These are phyloP conservation scores for Antennarius maculatus DNA, from an alignment of 2,797 vertebrate genomes.

Conservation along the genomic window DNA sequence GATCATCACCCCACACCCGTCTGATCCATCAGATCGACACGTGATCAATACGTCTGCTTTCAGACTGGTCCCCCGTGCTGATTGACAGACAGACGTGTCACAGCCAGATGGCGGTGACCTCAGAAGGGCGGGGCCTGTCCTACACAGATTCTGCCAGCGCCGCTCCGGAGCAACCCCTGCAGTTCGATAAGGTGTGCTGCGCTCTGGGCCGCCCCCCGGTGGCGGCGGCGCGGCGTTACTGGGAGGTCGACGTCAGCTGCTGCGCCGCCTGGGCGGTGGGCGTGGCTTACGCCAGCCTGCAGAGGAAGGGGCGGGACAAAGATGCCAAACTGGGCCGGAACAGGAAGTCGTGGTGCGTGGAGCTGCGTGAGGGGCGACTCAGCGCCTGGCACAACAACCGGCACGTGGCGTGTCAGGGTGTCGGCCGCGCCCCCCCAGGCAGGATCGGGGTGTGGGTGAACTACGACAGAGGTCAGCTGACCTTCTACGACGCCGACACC, in stretches of 20 bases:
- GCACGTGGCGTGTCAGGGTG: constrained; percentile 48
- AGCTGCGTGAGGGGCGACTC: constrained; percentile 65
- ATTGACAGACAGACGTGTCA: constrained; percentile 77
- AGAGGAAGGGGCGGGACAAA: constrained; percentile 78
- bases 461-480: constrained; percentile 73
- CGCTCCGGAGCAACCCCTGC: constrained; percentile 61
- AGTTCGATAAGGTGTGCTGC: constrained; percentile 80
- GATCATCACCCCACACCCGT: too few relatives aligned
- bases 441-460: constrained; percentile 77
- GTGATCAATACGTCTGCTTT: neutral
- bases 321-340: constrained; percentile 78
- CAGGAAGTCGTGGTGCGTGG: constrained; percentile 81
- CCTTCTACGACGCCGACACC: constrained; percentile 74
- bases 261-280: constrained; percentile 80
- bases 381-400: constrained; percentile 79
- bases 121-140: constrained; percentile 60
- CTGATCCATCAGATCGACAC: too few relatives aligned
- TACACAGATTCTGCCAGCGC: constrained; percentile 37
- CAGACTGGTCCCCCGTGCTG: constrained; percentile 65
- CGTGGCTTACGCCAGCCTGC: constrained; percentile 68
- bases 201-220: constrained; percentile 66
- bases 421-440: constrained; percentile 15
- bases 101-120: constrained; percentile 62
- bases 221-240: constrained; percentile 65
- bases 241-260: constrained; percentile 77